Percentiles rank a stretch among this genome's conserved stretches.
Evolutionary conservation across 1,140 invertebrate species (phyloP).

Genomic region (Teleopsis dalmanni): DNA sequence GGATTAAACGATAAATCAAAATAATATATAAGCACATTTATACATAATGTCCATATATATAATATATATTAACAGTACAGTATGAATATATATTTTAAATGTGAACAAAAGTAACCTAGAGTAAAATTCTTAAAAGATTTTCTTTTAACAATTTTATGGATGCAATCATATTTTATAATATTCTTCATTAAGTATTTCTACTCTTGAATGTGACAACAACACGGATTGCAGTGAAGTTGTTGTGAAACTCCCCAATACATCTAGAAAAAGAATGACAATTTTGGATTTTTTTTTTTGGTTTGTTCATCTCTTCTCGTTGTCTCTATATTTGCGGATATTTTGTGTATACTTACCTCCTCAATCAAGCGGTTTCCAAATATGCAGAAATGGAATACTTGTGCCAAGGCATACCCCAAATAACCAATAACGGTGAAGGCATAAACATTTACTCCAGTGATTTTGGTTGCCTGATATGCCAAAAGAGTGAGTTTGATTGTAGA

Average conservation of each 20-base stretch:
- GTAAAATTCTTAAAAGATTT: too few species aligned
- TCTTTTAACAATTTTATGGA: too few species aligned
- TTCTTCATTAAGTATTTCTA: too few species aligned
- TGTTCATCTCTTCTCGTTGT: conserved; percentile 1
- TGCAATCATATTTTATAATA: too few species aligned
- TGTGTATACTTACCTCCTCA: conserved; percentile 59
- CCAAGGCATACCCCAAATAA: conserved; percentile 68
- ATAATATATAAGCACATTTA: neutral
- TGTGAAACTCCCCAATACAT: too few species aligned
- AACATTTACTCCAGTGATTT: conserved; percentile 65
- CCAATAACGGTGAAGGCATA: conserved; percentile 69
- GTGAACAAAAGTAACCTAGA: too few species aligned
- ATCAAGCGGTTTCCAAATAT: conserved; percentile 77
- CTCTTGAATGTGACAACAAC: too few species aligned
- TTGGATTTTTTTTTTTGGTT: too few species aligned
- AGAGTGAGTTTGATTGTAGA: conserved; percentile 74
- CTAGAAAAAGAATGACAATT: too few species aligned
- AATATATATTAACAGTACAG: neutral
- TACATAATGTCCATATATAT: neutral
- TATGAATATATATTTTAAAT: neutral
- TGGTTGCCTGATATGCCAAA: conserved; percentile 76
- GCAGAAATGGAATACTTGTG: conserved; percentile 76
- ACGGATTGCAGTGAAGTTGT: too few species aligned
- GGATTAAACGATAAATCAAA: conserved; percentile 1
- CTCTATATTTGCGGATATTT: neutral